Evolutionary conservation across 2,113 vertebrate genomes (phyloP).

Genomic region (Cricetomys ansorgei): DNA sequence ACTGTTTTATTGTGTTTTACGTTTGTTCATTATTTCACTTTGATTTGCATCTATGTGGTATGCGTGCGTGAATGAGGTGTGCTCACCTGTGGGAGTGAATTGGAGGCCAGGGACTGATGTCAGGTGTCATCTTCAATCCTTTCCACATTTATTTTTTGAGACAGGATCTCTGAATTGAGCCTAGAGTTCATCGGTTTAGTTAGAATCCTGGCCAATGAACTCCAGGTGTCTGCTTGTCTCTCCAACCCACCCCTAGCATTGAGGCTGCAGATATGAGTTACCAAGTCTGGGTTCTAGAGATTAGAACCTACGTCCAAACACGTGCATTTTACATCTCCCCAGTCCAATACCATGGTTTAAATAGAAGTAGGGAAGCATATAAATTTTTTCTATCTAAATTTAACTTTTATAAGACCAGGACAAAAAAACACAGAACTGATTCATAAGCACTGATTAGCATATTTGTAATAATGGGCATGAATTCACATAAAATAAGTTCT

Average conservation of each 20-base stretch:
- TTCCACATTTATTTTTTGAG: too few species aligned
- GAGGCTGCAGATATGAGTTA: neutral
- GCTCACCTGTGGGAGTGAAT: neutral
- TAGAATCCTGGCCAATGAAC: neutral
- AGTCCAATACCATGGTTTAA: neutral
- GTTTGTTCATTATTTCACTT: neutral
- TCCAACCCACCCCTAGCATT: neutral
- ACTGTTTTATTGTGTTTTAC: neutral
- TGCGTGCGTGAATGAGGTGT: neutral
- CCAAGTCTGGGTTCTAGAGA: neutral
- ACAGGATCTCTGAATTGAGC: neutral
- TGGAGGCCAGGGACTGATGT: neutral
- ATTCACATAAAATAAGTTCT: neutral
- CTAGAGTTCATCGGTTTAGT: neutral
- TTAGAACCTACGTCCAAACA: neutral
- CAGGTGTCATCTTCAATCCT: neutral
- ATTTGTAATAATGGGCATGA: neutral
- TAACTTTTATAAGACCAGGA: conserved; percentile 16
- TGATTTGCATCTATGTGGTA: neutral
- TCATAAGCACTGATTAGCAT: neutral
- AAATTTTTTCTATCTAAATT: conserved; percentile 10
- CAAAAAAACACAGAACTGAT: neutral
- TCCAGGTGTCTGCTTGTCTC: neutral
- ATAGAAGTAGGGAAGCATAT: neutral
- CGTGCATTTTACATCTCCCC: neutral